Evolutionary conservation across 2,113 vertebrate species (phyloP).

Genomic region (Irena cyanogastra): DNA sequence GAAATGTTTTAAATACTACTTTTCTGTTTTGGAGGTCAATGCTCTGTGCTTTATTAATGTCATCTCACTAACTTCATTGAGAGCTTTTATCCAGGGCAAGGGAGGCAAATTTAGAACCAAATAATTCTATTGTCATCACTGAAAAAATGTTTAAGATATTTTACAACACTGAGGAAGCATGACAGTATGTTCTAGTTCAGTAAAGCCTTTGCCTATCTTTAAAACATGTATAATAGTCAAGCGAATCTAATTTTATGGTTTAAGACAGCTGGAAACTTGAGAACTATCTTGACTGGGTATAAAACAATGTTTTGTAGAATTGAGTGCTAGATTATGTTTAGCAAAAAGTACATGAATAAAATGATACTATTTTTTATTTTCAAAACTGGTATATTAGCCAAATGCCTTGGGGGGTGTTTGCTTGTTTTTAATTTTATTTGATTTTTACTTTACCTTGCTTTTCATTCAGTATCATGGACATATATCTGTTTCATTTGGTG

Average conservation of each 20-base stretch:
- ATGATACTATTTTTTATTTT: background rate
- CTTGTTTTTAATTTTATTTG: background rate
- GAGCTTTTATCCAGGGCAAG: background rate
- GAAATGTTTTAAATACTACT: background rate
- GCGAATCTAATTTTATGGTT: background rate
- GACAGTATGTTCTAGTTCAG: background rate
- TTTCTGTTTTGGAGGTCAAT: background rate
- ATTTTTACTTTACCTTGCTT: background rate
- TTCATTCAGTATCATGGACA: background rate
- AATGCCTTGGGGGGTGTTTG: background rate
- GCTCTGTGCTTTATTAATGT: background rate
- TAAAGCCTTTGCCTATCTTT: background rate
- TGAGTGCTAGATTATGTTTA: background rate
- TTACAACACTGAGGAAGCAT: background rate
- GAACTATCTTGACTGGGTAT: background rate
- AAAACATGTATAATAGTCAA: background rate
- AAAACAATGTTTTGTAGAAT: background rate
- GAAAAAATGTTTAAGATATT: background rate
- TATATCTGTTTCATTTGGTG: background rate
- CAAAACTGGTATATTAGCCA: background rate
- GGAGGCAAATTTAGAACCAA: background rate
- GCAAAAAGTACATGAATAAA: background rate
- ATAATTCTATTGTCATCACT: background rate
- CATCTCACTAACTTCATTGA: background rate
- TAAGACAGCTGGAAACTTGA: background rate